Percentiles rank a stretch among this genome's conserved stretches.
Conservation (phyloP, 2,113 vertebrate genomes). For the Oophaga pumilio region DNA sequence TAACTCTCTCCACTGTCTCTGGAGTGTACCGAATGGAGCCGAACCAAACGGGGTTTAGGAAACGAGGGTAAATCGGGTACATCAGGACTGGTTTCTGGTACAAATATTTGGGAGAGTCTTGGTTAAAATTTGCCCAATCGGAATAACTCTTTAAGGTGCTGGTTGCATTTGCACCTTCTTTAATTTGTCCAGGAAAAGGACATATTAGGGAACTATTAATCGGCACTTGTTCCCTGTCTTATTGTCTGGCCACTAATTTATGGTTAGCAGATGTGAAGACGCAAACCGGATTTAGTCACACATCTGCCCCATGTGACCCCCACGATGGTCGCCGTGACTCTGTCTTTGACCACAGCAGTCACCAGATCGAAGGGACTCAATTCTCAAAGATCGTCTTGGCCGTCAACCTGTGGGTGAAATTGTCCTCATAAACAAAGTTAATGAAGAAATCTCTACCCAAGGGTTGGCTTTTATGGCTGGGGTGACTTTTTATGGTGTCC, state of each 20-base stretch:
- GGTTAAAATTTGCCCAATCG: too few species aligned
- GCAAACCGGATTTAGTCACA: not conserved
- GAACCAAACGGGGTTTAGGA: too few species aligned
- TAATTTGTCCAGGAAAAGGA: not conserved
- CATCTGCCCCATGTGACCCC: not conserved
- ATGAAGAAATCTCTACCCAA: not conserved
- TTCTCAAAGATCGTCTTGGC: not conserved
- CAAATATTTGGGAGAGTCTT: too few species aligned
- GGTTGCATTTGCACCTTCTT: not conserved
- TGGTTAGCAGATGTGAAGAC: constrained; percentile 13
- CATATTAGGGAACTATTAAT: not conserved
- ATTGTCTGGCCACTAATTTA: constrained; percentile 10
- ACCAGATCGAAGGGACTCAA: not conserved
- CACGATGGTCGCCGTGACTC: not conserved
- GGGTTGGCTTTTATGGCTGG: not conserved
- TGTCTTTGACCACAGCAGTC: constrained; percentile 42
- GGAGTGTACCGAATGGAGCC: too few species aligned
- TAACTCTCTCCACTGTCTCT: too few species aligned
- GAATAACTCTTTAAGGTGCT: too few species aligned
- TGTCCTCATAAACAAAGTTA: not conserved
- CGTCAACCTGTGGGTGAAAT: not conserved
- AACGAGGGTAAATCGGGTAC: too few species aligned
- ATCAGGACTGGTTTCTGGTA: too few species aligned
- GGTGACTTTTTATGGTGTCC: constrained; percentile 12
- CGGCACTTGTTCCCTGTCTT: accelerated